Conservation (phyloP, 2,888 invertebrate species). For the Allygus modestus region DNA sequence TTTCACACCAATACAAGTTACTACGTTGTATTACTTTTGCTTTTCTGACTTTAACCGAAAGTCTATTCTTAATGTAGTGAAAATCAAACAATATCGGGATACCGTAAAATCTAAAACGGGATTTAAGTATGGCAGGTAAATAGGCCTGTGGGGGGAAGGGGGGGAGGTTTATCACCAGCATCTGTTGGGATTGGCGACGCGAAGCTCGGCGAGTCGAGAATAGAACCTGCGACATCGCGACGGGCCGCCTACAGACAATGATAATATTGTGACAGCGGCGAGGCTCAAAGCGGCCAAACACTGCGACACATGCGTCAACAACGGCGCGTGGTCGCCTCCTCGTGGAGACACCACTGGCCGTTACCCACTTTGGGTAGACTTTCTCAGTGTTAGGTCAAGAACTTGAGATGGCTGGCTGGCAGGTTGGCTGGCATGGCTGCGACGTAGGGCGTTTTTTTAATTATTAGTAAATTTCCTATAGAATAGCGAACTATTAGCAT, state of each 20-base stretch:
- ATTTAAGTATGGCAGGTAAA: slow-evolving; percentile 9
- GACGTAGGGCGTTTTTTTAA: too few species aligned
- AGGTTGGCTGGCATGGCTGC: too few species aligned
- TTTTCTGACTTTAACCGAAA: too few species aligned
- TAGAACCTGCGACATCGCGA: slow-evolving; percentile 20
- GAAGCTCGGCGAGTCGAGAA: background rate
- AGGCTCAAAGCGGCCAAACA: background rate
- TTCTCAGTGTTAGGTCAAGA: too few species aligned
- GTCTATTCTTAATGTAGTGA: too few species aligned
- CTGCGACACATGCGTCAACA: slow-evolving; percentile 13
- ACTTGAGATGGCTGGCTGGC: too few species aligned
- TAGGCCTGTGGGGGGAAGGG: background rate
- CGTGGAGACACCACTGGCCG: too few species aligned
- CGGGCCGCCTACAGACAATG: background rate
- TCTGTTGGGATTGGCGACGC: slow-evolving; percentile 9
- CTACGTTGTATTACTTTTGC: too few species aligned
- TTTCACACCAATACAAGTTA: too few species aligned
- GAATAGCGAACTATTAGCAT: too few species aligned
- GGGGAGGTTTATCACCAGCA: background rate
- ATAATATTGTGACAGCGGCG: slow-evolving; percentile 22
- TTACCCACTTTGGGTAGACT: too few species aligned
- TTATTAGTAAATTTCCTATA: too few species aligned
- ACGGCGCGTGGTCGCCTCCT: background rate
- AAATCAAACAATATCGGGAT: background rate
- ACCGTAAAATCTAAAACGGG: slow-evolving; percentile 19